Conservation (phyloP, 2,888 invertebrate genomes). For the Unio delphinus region DNA sequence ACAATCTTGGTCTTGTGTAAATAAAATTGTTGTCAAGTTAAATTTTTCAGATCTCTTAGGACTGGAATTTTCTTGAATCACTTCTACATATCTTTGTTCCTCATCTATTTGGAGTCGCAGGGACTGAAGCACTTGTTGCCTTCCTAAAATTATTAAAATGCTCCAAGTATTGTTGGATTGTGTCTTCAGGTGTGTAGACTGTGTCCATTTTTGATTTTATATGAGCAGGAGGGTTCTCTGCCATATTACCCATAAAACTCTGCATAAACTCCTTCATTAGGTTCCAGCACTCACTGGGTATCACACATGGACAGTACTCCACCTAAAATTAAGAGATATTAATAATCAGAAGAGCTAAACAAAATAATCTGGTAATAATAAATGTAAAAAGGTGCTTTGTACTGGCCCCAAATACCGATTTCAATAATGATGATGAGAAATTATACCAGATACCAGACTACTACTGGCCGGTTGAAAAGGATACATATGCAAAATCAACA, state of each 20-base stretch:
- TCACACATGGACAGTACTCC: constrained; percentile 92
- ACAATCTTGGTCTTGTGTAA: not conserved
- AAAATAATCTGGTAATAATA: too few species aligned
- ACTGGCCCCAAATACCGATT: too few species aligned
- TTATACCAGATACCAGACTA: too few species aligned
- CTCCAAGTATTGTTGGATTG: constrained; percentile 93
- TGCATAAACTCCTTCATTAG: constrained; percentile 92
- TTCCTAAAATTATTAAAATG: constrained; percentile 93
- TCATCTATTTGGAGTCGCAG: constrained; percentile 17
- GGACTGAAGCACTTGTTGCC: constrained; percentile 23
- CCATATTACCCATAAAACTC: constrained; percentile 87
- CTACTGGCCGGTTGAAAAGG: too few species aligned
- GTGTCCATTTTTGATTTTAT: constrained; percentile 86
- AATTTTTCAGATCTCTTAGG: not conserved
- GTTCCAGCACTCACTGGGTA: constrained; percentile 91
- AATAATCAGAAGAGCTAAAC: too few species aligned
- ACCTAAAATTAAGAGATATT: constrained; percentile 74
- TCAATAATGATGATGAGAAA: too few species aligned
- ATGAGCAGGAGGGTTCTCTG: constrained; percentile 76
- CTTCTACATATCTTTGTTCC: not conserved
- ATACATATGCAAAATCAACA: too few species aligned
- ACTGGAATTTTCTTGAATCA: not conserved
- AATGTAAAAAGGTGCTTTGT: too few species aligned
- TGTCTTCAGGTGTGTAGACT: constrained; percentile 90
- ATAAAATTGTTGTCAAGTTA: not conserved